These are phyloP conservation scores for Sylvilagus bachmani DNA, from an alignment of 2,113 vertebrate genomes.

Conservation along the genomic window DNA sequence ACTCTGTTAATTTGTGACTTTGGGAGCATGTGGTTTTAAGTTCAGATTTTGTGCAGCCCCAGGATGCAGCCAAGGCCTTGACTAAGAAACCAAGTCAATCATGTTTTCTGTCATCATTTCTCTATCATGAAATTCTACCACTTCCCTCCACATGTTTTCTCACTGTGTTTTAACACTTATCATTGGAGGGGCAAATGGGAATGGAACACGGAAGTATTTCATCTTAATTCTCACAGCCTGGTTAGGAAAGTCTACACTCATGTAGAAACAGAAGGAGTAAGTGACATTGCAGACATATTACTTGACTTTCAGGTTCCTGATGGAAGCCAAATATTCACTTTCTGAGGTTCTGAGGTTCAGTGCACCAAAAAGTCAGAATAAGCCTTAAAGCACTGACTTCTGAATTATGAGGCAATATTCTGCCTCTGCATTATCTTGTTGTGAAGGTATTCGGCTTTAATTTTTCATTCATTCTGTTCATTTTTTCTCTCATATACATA, in stretches of 20 bases:
- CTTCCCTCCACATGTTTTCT: neutral
- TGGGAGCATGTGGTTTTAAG: neutral
- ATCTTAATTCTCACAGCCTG: neutral
- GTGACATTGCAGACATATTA: neutral
- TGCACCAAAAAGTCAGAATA: neutral
- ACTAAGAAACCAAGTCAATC: neutral
- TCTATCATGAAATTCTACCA: neutral
- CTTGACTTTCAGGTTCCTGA: neutral
- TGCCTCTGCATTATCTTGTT: neutral
- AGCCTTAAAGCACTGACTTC: neutral
- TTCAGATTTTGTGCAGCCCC: neutral
- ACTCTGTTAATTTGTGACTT: neutral
- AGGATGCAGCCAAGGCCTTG: too few species aligned
- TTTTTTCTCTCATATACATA: neutral
- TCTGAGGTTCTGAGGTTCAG: neutral
- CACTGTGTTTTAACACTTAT: neutral
- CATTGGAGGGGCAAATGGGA: neutral
- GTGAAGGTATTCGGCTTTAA: neutral
- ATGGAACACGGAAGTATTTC: neutral
- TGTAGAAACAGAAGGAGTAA: neutral
- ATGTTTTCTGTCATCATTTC: neutral
- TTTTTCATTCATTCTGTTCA: neutral
- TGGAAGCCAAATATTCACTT: constrained; percentile 1
- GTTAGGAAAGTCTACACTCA: neutral
- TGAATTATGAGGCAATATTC: constrained; percentile 9